Evolutionary conservation across 2,888 invertebrate genomes (phyloP), one percentile per base, ranked within the genome.

Genomic region (Omphaloscelis lunosa): DNA sequence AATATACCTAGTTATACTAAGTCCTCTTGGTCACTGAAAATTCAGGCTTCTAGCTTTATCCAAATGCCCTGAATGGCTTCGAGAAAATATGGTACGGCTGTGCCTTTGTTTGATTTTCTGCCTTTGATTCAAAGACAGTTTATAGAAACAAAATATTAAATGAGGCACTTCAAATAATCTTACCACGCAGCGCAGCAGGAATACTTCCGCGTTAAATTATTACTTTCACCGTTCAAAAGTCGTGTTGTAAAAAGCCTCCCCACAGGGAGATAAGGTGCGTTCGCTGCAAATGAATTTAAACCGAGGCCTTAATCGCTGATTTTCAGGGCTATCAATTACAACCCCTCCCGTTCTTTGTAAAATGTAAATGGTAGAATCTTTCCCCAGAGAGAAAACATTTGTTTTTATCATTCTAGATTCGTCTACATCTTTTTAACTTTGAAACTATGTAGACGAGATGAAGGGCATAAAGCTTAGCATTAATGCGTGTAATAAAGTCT

Each of bases 291-390:
- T 89, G 84, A 89, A 91, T 90, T 89, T 87, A 86, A 89, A 83
- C 76, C 73, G 79, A 77, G 67, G 65, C 79, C 75, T 83, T 88
- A 89, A 90, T 89, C 88, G 87, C 85, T 86, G 86, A 86, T 83
- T 87, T 84, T 86, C 77, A 65, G 78, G 80, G 87, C 88, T 85
- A 92, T 92, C 90, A 90, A 90, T 92, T 91, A 88, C 86, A 79
- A 80, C 84, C 83, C 86, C 88, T 86, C 84, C 87, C 88, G 77
- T 87, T 87, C 85, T 85, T 88, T 88, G 88, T 89, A 82, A 89
- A 91, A 90, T 90, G 90, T 86, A 86, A 91, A 92, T 90, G 74
- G 70, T n/a, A 63, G 67, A 82, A 80, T 75, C 59, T 65, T 71
- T 51, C 69, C 58, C 70, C 7, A 61, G 65, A 34, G 62, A 45